These are phyloP conservation scores for Holcopasites calliopsidis DNA, from an alignment of 1,140 invertebrate genomes.

Conservation along the genomic window DNA sequence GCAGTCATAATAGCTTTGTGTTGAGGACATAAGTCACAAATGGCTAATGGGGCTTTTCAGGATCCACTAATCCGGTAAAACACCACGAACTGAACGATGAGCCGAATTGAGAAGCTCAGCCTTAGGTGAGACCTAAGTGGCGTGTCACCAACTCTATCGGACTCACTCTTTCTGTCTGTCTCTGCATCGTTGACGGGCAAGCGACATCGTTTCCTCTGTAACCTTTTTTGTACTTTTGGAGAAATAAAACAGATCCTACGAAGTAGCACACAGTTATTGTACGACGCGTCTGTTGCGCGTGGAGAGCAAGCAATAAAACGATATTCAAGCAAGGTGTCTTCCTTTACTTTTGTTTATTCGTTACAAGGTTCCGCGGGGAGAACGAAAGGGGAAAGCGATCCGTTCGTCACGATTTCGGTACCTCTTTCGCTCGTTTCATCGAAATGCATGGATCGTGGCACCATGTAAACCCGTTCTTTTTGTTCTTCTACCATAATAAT, in stretches of 20 bases:
- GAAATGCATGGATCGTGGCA: slow-evolving; percentile 50
- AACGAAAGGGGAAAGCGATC: background rate
- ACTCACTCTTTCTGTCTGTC: slow-evolving; percentile 36
- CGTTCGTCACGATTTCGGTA: slow-evolving; percentile 24
- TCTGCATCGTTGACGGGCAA: slow-evolving; percentile 21
- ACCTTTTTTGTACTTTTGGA: slow-evolving; percentile 61
- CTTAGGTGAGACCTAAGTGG: slow-evolving; percentile 52
- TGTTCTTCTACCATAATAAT: slow-evolving; percentile 43
- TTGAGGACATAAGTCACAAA: slow-evolving; percentile 48
- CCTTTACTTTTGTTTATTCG: slow-evolving; percentile 3
- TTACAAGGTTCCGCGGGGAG: background rate
- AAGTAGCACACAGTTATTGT: slow-evolving; percentile 55
- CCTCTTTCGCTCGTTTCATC: slow-evolving; percentile 41
- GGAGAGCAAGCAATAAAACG: slow-evolving; percentile 1
- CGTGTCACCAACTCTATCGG: slow-evolving; percentile 43
- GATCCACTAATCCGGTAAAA: slow-evolving; percentile 65
- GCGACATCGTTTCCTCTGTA: slow-evolving; percentile 45
- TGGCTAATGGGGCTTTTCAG: slow-evolving; percentile 69
- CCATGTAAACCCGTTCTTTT: slow-evolving; percentile 25
- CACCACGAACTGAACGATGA: slow-evolving; percentile 61
- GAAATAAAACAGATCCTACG: slow-evolving; percentile 60
- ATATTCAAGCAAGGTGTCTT: background rate
- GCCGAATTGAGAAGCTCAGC: slow-evolving; percentile 49
- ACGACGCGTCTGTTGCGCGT: background rate
- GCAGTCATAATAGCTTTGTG: no score